Percentiles rank a stretch among this genome's conserved stretches.
phyloP scores from a whole-genome alignment of 2,113 vertebrate genomes.

The Geococcyx californianus region DNA sequence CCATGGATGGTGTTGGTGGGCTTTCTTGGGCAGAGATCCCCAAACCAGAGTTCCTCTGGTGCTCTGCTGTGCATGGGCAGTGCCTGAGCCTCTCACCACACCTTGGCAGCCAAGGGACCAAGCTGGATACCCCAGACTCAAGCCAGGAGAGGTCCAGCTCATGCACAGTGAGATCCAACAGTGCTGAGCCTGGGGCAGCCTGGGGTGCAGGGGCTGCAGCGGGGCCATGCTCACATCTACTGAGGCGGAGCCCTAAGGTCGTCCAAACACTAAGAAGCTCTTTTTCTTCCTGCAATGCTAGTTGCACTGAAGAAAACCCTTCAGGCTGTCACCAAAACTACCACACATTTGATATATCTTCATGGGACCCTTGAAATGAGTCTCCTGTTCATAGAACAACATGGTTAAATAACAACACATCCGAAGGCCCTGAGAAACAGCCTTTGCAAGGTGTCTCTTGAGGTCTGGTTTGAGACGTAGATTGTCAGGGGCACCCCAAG shows the following conservation, averaged over 20 bases:
- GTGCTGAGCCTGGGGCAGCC: background rate
- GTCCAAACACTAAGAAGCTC: background rate
- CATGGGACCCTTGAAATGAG: background rate
- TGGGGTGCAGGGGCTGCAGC: background rate
- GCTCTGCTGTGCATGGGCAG: background rate
- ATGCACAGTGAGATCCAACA: fast-evolving
- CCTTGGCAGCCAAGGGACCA: background rate
- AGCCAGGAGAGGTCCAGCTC: background rate
- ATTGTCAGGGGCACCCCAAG: background rate
- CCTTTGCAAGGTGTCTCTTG: background rate
- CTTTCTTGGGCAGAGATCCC: background rate
- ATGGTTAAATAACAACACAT: background rate
- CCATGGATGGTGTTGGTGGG: background rate
- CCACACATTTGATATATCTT: fast-evolving
- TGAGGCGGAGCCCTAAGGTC: background rate
- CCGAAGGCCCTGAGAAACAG: background rate
- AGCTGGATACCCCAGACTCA: background rate
- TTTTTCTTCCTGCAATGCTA: background rate
- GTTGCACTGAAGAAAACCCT: background rate
- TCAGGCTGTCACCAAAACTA: background rate
- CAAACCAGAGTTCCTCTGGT: background rate
- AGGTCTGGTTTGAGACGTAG: background rate
- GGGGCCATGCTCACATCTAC: background rate
- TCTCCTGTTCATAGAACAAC: background rate
- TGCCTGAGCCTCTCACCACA: background rate